Percentiles rank a stretch among this genome's conserved stretches.
phyloP scores from a whole-genome alignment of 2,797 vertebrate species.

The Psittacula derbiana region DNA sequence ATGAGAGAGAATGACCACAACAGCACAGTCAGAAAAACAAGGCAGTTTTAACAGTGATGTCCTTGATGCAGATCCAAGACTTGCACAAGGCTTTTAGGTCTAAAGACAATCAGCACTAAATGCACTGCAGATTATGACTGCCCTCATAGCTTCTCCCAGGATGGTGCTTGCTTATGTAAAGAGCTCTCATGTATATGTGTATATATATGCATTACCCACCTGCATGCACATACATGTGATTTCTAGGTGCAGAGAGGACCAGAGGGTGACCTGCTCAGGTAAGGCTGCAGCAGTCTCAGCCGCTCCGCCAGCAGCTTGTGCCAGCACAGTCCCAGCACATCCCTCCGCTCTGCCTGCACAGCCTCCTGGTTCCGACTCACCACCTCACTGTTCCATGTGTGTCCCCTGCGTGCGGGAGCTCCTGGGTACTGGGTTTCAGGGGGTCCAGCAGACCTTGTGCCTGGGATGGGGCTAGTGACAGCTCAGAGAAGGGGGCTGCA shows the following conservation, averaged over 20 bases:
- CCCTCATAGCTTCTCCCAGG: background rate
- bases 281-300: background rate
- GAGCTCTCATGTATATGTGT: background rate
- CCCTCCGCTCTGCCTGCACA: background rate
- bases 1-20: background rate
- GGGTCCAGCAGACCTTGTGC: background rate
- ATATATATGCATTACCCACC: background rate
- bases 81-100: background rate
- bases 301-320: background rate
- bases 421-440: fast-evolving
- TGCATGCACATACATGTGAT: background rate
- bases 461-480: background rate
- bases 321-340: background rate
- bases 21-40: background rate
- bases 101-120: background rate
- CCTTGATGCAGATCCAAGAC: background rate
- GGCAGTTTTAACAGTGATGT: background rate
- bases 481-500: background rate
- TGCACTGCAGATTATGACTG: background rate
- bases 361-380: background rate
- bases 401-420: background rate
- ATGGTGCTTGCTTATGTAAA: background rate
- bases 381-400: fast-evolving
- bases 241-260: background rate
- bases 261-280: background rate